phyloP scores from a whole-genome alignment of 2,888 invertebrate species.

The Petrolisthes manimaculis region DNA sequence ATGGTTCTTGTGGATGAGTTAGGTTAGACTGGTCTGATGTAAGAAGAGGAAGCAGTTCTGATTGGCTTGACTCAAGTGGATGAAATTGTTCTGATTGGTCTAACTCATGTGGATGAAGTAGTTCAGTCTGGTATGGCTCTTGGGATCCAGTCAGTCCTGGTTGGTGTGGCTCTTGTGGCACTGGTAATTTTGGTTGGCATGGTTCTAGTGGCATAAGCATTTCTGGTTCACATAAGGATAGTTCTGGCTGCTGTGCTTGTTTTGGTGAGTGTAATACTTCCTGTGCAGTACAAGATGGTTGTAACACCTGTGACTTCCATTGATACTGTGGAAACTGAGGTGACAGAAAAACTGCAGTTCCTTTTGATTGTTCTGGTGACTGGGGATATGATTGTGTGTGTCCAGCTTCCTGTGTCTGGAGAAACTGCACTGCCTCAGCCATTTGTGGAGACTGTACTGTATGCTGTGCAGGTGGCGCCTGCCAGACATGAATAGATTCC shows the following conservation, averaged over 20 bases:
- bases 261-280: neutral
- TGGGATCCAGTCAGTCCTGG: neutral
- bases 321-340: neutral
- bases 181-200: neutral
- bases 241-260: neutral
- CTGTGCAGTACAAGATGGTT: neutral
- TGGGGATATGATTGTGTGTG: neutral
- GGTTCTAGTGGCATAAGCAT: neutral
- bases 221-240: neutral
- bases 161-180: neutral
- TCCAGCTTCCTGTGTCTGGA: neutral
- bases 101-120: neutral
- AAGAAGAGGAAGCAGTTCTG: no score
- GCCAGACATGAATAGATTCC: neutral
- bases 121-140: neutral
- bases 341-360: neutral
- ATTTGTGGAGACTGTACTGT: neutral
- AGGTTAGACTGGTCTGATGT: no score
- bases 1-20: no score
- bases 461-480: neutral
- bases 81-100: no score
- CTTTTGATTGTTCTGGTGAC: neutral
- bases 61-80: no score
- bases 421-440: neutral
- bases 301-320: neutral